phyloP scores from a whole-genome alignment of 2,888 invertebrate genomes.

The Drosophila pseudotalamancana region DNA sequence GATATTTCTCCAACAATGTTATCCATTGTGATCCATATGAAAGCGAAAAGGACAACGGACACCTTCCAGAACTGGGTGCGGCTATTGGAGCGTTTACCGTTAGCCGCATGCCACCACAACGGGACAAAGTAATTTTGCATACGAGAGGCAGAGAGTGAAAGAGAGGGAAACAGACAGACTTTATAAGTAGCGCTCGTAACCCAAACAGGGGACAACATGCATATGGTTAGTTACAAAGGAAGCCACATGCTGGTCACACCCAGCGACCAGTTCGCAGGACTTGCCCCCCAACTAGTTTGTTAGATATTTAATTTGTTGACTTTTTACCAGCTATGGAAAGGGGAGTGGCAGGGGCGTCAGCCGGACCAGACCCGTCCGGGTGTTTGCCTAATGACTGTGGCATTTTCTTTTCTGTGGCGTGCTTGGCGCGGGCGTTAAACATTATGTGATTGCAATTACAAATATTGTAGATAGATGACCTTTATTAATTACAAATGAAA shows the following conservation, averaged over 20 bases:
- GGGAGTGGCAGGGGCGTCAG: slow-evolving; percentile 1
- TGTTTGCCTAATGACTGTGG: slow-evolving; percentile 64
- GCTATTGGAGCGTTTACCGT: slow-evolving; percentile 36
- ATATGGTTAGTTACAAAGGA: slow-evolving; percentile 56
- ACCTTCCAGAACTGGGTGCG: slow-evolving; percentile 58
- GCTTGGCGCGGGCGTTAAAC: slow-evolving; percentile 43
- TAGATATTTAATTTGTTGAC: slow-evolving; percentile 61
- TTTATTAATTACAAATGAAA: slow-evolving; percentile 23
- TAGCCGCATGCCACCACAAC: slow-evolving; percentile 57
- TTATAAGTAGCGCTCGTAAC: slow-evolving; percentile 9
- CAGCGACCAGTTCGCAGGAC: slow-evolving; percentile 27
- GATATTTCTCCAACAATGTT: slow-evolving; percentile 41
- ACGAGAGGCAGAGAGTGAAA: neutral
- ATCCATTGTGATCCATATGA: slow-evolving; percentile 38
- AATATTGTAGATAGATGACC: slow-evolving; percentile 30
- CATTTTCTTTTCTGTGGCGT: slow-evolving; percentile 49
- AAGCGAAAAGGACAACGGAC: slow-evolving; percentile 66
- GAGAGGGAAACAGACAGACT: neutral
- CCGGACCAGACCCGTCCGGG: neutral
- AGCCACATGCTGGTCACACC: slow-evolving; percentile 71
- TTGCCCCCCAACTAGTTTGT: slow-evolving; percentile 35
- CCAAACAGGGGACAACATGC: slow-evolving; percentile 53
- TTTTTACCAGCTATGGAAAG: slow-evolving; percentile 31
- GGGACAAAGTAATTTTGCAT: slow-evolving; percentile 67
- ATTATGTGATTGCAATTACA: slow-evolving; percentile 68